phyloP scores from a whole-genome alignment of 2,888 invertebrate species.

The Branchipolynoe longqiensis region DNA sequence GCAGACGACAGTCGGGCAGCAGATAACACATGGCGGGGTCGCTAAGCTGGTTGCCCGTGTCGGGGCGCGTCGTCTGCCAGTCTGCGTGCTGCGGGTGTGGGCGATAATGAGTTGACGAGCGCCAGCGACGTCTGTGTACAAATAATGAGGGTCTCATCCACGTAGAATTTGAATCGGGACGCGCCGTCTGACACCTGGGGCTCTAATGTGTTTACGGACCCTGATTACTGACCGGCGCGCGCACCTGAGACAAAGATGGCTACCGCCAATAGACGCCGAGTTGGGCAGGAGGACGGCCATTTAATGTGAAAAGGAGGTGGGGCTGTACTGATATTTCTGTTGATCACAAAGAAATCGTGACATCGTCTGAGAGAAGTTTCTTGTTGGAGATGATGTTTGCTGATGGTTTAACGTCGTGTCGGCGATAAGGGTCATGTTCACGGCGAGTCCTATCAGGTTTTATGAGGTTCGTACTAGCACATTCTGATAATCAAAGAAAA shows the following conservation, averaged over 20 bases:
- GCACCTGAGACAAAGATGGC: conserved; percentile 49
- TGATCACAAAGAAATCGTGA: neutral
- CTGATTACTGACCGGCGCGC: conserved; percentile 29
- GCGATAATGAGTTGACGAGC: neutral
- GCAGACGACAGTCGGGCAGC: neutral
- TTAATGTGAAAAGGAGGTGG: too few species aligned
- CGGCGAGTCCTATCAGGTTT: neutral
- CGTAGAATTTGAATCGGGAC: conserved; percentile 32
- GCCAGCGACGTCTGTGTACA: conserved; percentile 18
- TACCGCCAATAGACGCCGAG: neutral
- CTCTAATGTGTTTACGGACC: conserved; percentile 31
- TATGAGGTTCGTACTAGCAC: neutral
- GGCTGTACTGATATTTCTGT: neutral
- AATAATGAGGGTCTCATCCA: conserved; percentile 18
- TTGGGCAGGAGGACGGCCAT: neutral
- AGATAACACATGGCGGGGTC: neutral
- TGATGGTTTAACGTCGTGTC: neutral
- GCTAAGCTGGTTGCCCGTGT: neutral
- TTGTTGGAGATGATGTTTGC: neutral
- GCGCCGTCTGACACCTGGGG: conserved; percentile 25
- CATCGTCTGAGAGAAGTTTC: neutral
- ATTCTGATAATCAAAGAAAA: too few species aligned
- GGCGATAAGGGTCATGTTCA: neutral
- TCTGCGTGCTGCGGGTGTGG: neutral
- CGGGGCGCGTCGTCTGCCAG: neutral